These are phyloP conservation scores for Schmidtea mediterranea DNA, from an alignment of 1,140 invertebrate species.

Conservation along the genomic window DNA sequence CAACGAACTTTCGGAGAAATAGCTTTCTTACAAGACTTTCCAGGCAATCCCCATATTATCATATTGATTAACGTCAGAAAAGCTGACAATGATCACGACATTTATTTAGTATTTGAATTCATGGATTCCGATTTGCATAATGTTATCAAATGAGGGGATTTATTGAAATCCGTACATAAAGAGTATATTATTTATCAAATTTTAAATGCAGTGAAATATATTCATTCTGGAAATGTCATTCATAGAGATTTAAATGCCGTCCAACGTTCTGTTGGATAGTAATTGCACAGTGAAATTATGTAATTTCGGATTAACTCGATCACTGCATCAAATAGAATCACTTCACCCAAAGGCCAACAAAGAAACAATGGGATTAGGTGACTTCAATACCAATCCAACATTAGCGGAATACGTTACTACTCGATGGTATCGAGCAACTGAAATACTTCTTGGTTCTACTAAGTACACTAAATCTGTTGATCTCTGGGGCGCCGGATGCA, in stretches of 20 bases:
- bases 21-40: slow-evolving; percentile 64
- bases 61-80: slow-evolving; percentile 64
- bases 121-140: slow-evolving; percentile 63
- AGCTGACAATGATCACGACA: slow-evolving; percentile 72
- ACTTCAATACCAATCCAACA: slow-evolving; percentile 4
- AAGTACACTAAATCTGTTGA: slow-evolving; percentile 4
- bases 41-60: slow-evolving; percentile 76
- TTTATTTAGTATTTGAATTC: slow-evolving; percentile 86
- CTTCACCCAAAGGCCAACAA: slow-evolving; percentile 41
- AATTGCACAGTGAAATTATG: slow-evolving; percentile 43
- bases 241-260: slow-evolving; percentile 56
- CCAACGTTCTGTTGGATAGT: slow-evolving; percentile 39
- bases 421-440: slow-evolving; percentile 6
- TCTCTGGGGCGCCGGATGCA: slow-evolving; percentile 6
- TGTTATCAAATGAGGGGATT: slow-evolving; percentile 57
- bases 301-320: slow-evolving; percentile 63
- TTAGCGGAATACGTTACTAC: slow-evolving; percentile 10
- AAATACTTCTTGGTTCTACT: slow-evolving; percentile 16
- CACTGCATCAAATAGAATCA: slow-evolving; percentile 36
- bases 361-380: too few species aligned
- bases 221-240: slow-evolving; percentile 67
- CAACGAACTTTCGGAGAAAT: slow-evolving; percentile 70
- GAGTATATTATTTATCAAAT: slow-evolving; percentile 72
- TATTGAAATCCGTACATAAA: slow-evolving; percentile 62
- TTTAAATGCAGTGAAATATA: slow-evolving; percentile 59